Base-by-base conservation (phyloP, 2,797 vertebrate genomes). In the Sitta carolinensis region DNA sequence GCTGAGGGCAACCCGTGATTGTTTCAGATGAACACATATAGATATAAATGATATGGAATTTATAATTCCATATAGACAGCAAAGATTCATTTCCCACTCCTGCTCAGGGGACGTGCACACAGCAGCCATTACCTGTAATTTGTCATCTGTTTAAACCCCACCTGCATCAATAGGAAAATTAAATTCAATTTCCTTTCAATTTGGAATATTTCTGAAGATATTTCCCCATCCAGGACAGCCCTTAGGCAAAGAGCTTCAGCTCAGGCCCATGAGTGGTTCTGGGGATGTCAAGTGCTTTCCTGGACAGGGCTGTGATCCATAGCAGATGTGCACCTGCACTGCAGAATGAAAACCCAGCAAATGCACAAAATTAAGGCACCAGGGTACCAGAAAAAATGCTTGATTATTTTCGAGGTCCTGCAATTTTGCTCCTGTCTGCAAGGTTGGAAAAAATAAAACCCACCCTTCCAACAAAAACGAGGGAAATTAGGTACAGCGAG, bases 241-340 rank as follows among this genome's bases (percentile, higher is more conserved):
- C 40, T 76, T 29, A 25, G 63, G 43, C 21, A 66, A 67, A 78
- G 59, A 62, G 23, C 38, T 78, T 80, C 61, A 66, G 54, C 84
- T 86, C n/a, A 27, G 52, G 58, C 52, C 78, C 4, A 11, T 54
- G 89, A 93, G 76, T 32, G 50, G 61, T 94, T 72, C 73, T 90
- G 91, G 92, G 67, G 77, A 95, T 91, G 95, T 94, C 96, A 96
- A 95, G 80, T 50, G 83, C 55, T 96, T 95, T 94, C 70, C 68
- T 94, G 95, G 70, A 15, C 59, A 45, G 92, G 81, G 69, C 69
- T 88, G 95, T 97, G 95, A 97, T 91, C 75, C 89, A 74, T 32
- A 93, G 87, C 93, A 95, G 87, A 95, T 29, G 78, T 50, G 57
- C 94, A 93, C 95, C 88, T 95, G 96, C 87, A 91, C 87, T 70